phyloP scores from a whole-genome alignment of 2,888 invertebrate species.

The Dasypogon diadema region DNA sequence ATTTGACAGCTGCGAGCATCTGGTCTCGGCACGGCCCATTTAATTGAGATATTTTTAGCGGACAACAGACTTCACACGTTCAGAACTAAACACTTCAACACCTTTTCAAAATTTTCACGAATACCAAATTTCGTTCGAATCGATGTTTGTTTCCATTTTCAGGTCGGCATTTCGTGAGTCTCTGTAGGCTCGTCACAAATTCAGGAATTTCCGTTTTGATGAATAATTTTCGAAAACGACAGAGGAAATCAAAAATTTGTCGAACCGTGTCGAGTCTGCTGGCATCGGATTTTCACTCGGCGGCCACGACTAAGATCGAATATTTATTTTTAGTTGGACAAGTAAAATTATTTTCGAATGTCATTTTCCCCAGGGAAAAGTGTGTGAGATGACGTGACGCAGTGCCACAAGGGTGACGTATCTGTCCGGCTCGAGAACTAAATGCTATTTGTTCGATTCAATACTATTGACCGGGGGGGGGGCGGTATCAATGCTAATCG shows the following conservation, averaged over 20 bases:
- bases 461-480: background rate
- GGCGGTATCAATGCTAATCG: slow-evolving; percentile 1
- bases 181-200: background rate
- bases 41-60: background rate
- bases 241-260: background rate
- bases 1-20: slow-evolving; percentile 2
- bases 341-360: slow-evolving; percentile 35
- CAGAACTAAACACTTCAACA: background rate
- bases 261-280: background rate
- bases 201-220: background rate
- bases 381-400: background rate
- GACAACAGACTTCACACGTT: background rate
- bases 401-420: background rate
- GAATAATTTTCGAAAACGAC: background rate
- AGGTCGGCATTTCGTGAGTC: no score
- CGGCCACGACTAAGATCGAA: background rate
- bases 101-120: background rate
- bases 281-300: background rate
- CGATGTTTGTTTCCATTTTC: no score
- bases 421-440: background rate
- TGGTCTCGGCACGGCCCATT: background rate
- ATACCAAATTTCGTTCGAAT: background rate
- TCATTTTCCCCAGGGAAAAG: slow-evolving; percentile 41
- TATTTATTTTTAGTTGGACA: slow-evolving; percentile 35
- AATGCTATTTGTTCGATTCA: no score